Evolutionary conservation across 2,113 vertebrate genomes (phyloP).

Genomic region (Apistogramma diplotaenia): DNA sequence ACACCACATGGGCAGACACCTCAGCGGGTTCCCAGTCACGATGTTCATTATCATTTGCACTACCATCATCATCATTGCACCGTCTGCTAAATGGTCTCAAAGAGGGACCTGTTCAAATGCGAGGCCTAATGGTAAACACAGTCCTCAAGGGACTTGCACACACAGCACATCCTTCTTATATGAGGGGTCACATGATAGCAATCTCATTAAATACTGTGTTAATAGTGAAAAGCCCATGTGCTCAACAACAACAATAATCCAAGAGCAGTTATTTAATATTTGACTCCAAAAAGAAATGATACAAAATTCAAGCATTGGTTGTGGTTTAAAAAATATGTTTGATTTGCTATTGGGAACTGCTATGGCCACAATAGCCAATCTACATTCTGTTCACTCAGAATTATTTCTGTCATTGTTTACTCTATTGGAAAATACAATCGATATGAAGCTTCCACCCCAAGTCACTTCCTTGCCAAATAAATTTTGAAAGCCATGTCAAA

Average conservation of each 20-base stretch:
- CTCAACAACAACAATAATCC: not conserved
- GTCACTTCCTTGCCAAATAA: not conserved
- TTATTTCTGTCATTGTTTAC: not conserved
- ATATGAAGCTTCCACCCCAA: not conserved
- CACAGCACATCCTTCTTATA: not conserved
- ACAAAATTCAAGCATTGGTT: not conserved
- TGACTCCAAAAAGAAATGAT: not conserved
- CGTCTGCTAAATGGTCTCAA: slow-evolving; percentile 40
- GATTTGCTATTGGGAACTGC: not conserved
- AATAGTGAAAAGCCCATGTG: not conserved
- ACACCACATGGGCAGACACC: not conserved
- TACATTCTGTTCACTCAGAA: not conserved
- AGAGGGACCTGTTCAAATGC: not conserved
- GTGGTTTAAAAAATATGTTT: not conserved
- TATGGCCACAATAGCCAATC: not conserved
- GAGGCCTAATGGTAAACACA: not conserved
- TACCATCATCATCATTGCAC: slow-evolving; percentile 42
- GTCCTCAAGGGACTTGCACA: not conserved
- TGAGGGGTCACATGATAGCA: not conserved
- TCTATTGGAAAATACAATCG: slow-evolving; percentile 7
- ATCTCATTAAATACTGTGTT: not conserved
- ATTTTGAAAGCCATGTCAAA: not conserved
- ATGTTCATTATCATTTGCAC: slow-evolving; percentile 48
- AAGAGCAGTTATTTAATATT: not conserved
- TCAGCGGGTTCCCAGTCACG: slow-evolving; percentile 29